Percentiles rank a stretch among this genome's conserved stretches.
phyloP scores from a whole-genome alignment of 2,797 vertebrate species.

The Chelmon rostratus region DNA sequence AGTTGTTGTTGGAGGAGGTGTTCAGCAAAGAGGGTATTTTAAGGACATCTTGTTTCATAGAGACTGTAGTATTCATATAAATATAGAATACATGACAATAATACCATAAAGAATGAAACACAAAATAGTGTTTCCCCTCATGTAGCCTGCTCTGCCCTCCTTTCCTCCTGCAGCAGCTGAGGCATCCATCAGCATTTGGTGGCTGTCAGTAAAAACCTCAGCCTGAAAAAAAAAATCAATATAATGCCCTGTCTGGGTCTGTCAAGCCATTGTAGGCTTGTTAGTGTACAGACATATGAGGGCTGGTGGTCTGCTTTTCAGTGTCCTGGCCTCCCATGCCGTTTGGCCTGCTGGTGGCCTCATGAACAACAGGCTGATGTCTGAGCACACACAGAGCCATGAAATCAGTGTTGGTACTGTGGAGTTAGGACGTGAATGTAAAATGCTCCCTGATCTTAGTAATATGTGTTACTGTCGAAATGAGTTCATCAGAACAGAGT shows the following conservation, averaged over 20 bases:
- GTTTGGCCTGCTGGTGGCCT: neutral
- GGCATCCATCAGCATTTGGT: slow-evolving; percentile 39
- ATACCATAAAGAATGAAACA: neutral
- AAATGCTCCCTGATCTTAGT: neutral
- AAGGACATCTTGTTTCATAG: neutral
- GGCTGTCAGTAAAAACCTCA: slow-evolving; percentile 18
- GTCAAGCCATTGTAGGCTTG: slow-evolving; percentile 2
- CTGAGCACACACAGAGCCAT: neutral
- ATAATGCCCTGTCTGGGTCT: neutral
- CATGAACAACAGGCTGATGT: slow-evolving; percentile 19
- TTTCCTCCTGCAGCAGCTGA: slow-evolving; percentile 8
- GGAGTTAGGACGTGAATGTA: neutral
- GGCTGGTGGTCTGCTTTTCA: slow-evolving; percentile 14
- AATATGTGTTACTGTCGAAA: neutral
- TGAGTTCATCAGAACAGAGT: neutral
- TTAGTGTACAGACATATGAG: slow-evolving; percentile 19
- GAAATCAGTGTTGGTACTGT: neutral
- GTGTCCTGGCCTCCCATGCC: slow-evolving; percentile 16
- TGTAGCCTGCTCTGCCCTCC: neutral
- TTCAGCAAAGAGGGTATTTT: neutral
- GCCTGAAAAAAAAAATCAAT: slow-evolving; percentile 19
- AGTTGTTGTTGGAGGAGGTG: too few relatives aligned
- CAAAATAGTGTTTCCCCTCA: neutral
- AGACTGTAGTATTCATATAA: neutral
- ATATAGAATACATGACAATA: neutral